Base-by-base conservation (phyloP, 2,797 vertebrate genomes). In the Adrianichthys oophorus region DNA sequence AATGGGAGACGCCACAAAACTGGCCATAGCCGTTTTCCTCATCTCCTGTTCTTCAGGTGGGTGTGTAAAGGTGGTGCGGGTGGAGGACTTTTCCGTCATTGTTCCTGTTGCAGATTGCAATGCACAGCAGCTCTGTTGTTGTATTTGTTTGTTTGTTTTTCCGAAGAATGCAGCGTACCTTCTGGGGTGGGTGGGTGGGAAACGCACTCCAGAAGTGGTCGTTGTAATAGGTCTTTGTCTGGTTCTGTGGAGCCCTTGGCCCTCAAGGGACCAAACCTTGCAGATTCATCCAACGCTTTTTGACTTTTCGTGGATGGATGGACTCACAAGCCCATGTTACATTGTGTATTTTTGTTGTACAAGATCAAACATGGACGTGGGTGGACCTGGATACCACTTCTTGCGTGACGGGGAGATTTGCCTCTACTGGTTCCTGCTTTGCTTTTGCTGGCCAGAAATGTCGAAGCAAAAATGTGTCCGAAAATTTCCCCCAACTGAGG, bases 21-120 rank as follows among this genome's bases (percentile, higher is more conserved):
- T 98, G 92, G 95, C 95, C 86, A 94, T 98, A 52, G 95, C 95
- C 72, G 96, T 98, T 84, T 96, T 98, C 93, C 95, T 98, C 87
- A 95, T 98, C 92, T 98, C 97, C 65, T 98, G 95, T 77, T 98
- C 96, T 86, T 98, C 97, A 95, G 97, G 96, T 98, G 92, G 92
- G 96, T 93, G 73, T 74, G 79, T 63, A 49, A n/a, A 46, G 48
- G 62, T 47, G 50, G n/a, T 72, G 60, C 56, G 48, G 62, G 56
- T 59, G 57, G 65, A 68, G 44, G 21, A 68, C 58, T 1, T 40
- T 52, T 3, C 17, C 60, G 46, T 50, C 55, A 14, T 59, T 62
- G 62, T 70, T 66, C 15, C 65, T 55, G 51, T 62, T 73, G 73
- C 65, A 71, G 64, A 66, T 57, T 49, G 56, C 65, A 69, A 56